Conservation (phyloP, 2,113 vertebrate species). For the Ammodytes marinus region DNA sequence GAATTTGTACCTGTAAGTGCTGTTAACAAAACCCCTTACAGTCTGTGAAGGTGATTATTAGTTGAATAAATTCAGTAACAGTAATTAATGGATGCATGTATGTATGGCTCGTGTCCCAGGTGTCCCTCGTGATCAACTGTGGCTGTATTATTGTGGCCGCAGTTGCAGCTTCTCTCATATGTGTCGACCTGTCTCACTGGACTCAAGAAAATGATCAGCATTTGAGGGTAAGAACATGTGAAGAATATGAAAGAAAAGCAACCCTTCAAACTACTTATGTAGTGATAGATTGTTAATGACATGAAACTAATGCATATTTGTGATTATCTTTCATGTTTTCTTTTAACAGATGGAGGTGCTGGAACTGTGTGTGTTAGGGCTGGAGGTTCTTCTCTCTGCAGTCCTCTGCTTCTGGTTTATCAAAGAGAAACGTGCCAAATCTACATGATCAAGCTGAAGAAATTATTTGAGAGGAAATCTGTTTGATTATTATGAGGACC, state of each 20-base stretch:
- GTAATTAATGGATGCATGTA: background rate
- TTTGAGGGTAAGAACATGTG: conserved; percentile 31
- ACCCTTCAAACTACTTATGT: background rate
- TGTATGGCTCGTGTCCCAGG: conserved; percentile 49
- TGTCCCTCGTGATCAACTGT: conserved; percentile 65
- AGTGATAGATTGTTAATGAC: background rate
- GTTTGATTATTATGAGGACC: background rate
- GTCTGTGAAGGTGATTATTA: background rate
- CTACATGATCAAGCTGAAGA: conserved; percentile 25
- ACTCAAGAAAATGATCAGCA: accelerated
- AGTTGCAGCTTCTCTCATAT: conserved; percentile 62
- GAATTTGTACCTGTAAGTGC: conserved; percentile 74
- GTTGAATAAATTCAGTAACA: background rate
- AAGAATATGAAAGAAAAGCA: accelerated
- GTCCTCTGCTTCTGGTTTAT: conserved; percentile 73
- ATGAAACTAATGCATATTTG: background rate
- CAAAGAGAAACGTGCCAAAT: conserved; percentile 37
- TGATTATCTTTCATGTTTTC: conserved; percentile 28
- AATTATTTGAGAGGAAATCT: background rate
- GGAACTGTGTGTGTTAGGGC: conserved; percentile 66
- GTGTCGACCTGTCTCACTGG: conserved; percentile 52
- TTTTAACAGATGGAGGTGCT: conserved; percentile 62
- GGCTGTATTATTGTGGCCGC: conserved; percentile 54
- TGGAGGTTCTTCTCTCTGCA: conserved; percentile 70
- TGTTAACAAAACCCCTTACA: background rate